Conservation (phyloP, 2,113 vertebrate genomes). For the Leiothrix lutea region DNA sequence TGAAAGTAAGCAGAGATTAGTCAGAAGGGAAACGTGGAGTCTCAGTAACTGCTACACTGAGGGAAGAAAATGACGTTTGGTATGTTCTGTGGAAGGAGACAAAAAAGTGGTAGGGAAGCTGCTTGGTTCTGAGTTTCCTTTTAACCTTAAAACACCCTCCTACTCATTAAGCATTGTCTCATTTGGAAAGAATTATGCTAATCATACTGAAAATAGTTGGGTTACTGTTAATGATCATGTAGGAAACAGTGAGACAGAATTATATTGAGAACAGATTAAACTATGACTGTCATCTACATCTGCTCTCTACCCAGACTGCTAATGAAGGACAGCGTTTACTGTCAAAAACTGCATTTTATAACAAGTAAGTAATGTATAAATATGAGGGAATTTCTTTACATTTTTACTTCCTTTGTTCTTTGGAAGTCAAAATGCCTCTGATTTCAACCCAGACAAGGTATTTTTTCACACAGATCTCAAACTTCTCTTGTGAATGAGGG, state of each 20-base stretch:
- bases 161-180: background rate
- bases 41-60: background rate
- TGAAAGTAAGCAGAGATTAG: background rate
- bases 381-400: background rate
- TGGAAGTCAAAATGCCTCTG: background rate
- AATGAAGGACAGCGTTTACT: background rate
- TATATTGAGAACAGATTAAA: background rate
- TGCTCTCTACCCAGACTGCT: background rate
- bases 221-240: background rate
- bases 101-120: background rate
- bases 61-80: background rate
- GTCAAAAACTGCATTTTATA: background rate
- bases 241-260: background rate
- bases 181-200: conserved; percentile 30
- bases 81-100: background rate
- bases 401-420: background rate
- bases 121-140: conserved; percentile 31
- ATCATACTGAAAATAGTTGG: background rate
- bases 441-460: background rate
- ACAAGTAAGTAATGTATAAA: background rate
- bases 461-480: background rate
- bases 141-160: background rate
- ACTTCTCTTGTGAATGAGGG: background rate
- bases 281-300: background rate
- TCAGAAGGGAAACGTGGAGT: background rate